Evolutionary conservation across 1,140 invertebrate genomes (phyloP).

Genomic region (Helicoverpa zea): DNA sequence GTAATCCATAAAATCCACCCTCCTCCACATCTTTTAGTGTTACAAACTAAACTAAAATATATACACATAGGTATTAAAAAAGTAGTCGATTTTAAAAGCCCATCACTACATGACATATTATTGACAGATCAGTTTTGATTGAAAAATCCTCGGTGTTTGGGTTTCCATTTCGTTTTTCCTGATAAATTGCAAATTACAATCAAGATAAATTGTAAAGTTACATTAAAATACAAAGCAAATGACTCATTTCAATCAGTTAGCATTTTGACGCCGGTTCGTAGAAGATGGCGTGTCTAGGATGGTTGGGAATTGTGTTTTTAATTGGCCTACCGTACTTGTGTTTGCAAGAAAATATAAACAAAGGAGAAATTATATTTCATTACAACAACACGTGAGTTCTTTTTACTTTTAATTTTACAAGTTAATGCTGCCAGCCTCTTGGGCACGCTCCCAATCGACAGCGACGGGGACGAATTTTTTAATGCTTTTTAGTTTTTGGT

Average conservation of each 20-base stretch:
- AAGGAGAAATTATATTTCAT: constrained; percentile 76
- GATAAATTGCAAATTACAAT: constrained; percentile 1
- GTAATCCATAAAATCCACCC: too few species aligned
- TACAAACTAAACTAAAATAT: too few species aligned
- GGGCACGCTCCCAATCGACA: too few species aligned
- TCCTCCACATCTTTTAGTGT: too few species aligned
- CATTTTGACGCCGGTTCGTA: background rate
- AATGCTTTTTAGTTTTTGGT: too few species aligned
- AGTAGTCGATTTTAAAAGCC: background rate
- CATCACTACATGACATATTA: background rate
- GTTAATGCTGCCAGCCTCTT: too few species aligned
- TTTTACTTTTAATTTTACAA: background rate
- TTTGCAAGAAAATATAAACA: constrained; percentile 47
- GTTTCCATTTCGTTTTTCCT: constrained; percentile 8
- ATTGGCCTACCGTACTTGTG: constrained; percentile 39
- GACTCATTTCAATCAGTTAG: background rate
- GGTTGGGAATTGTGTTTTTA: constrained; percentile 41
- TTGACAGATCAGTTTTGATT: constrained; percentile 12
- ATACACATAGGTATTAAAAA: background rate
- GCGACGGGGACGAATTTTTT: too few species aligned
- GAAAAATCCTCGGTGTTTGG: constrained; percentile 27
- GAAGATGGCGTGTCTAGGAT: constrained; percentile 35
- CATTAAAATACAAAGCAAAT: background rate
- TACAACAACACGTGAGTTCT: constrained; percentile 81
- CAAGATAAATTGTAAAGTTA: constrained; percentile 9